Percentiles rank a stretch among this genome's conserved stretches.
Conservation (phyloP, 2,797 vertebrate species). For the Miichthys miiuy region DNA sequence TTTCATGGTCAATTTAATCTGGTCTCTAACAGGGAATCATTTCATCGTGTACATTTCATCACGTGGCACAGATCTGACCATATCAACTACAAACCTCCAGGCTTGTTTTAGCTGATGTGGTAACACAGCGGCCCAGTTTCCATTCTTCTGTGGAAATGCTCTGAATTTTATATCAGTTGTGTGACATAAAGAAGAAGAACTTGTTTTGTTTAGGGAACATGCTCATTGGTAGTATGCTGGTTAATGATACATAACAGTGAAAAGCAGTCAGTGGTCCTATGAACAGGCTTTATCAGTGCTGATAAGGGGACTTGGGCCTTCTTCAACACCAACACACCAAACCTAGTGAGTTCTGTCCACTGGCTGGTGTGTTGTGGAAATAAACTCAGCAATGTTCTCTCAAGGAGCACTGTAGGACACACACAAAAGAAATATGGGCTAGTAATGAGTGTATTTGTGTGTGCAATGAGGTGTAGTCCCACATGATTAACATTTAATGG, state of each 20-base stretch:
- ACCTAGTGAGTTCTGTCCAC: slow-evolving; percentile 29
- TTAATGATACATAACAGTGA: slow-evolving; percentile 81
- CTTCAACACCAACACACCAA: slow-evolving; percentile 18
- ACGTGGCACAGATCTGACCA: slow-evolving; percentile 35
- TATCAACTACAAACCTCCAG: slow-evolving; percentile 36
- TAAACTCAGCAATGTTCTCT: slow-evolving; percentile 23
- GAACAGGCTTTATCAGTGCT: slow-evolving; percentile 65
- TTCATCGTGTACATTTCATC: slow-evolving; percentile 31
- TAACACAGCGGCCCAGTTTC: slow-evolving; percentile 38
- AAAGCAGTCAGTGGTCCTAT: slow-evolving; percentile 62
- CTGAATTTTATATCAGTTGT: slow-evolving; percentile 37
- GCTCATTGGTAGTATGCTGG: slow-evolving; percentile 54
- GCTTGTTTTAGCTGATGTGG: slow-evolving; percentile 31
- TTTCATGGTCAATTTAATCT: slow-evolving; percentile 50
- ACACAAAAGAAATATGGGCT: slow-evolving; percentile 32
- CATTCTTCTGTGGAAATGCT: slow-evolving; percentile 33
- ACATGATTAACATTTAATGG: slow-evolving; percentile 67
- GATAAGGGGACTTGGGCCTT: slow-evolving; percentile 70
- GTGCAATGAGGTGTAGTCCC: slow-evolving; percentile 63
- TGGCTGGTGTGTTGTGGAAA: slow-evolving; percentile 48
- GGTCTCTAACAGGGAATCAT: slow-evolving; percentile 40
- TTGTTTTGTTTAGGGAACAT: slow-evolving; percentile 37
- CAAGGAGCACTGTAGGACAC: slow-evolving; percentile 5
- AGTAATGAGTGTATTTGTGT: slow-evolving; percentile 49
- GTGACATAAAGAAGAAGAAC: slow-evolving; percentile 17